These are phyloP conservation scores for Rhabdophis nuchalis DNA, from an alignment of 2,797 vertebrate species.

Conservation along the genomic window DNA sequence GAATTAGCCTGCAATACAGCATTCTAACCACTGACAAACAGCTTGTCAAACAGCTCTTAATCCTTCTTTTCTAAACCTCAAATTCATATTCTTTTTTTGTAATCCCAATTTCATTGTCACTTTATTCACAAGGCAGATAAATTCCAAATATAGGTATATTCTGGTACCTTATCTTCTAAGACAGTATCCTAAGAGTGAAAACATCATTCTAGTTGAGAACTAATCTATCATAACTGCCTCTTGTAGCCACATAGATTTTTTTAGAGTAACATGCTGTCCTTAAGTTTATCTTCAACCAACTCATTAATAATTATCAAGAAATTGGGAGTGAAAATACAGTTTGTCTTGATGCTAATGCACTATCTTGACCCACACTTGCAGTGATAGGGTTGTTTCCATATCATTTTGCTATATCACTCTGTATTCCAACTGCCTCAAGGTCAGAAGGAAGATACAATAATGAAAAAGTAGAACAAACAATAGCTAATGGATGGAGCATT, in stretches of 20 bases:
- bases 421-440: slow-evolving; percentile 63
- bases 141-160: not conserved
- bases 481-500: slow-evolving; percentile 61
- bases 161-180: not conserved
- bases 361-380: slow-evolving; percentile 52
- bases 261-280: slow-evolving; percentile 50
- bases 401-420: slow-evolving; percentile 38
- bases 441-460: slow-evolving; percentile 63
- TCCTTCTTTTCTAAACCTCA: not conserved
- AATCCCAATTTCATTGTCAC: not conserved
- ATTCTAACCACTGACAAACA: not conserved
- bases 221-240: slow-evolving; percentile 31
- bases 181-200: slow-evolving; percentile 30
- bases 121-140: not conserved
- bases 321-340: slow-evolving; percentile 46
- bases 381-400: slow-evolving; percentile 34
- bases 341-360: slow-evolving; percentile 51
- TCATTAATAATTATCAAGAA: slow-evolving; percentile 62
- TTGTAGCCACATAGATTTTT: slow-evolving; percentile 19
- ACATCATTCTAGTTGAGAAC: slow-evolving; percentile 18
- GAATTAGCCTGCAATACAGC: not conserved
- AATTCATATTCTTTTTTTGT: not conserved
- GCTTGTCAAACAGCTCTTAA: not conserved
- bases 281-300: slow-evolving; percentile 57
- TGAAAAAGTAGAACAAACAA: slow-evolving; percentile 66